Conservation (phyloP, 2,888 invertebrate genomes). For the Cheilosia pagana region DNA sequence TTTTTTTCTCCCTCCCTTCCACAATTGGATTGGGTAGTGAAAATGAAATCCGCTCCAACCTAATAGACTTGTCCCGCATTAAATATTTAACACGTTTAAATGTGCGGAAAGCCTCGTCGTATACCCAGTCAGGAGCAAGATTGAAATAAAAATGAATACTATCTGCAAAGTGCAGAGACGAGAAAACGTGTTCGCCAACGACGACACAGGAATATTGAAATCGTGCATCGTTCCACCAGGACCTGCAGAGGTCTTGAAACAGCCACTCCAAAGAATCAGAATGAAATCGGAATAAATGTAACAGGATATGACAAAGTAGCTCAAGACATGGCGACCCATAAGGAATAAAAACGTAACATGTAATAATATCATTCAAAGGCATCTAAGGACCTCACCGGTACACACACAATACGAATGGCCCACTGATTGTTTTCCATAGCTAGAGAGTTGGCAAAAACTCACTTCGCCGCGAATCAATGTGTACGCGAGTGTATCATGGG, state of each 20-base stretch:
- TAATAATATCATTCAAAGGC: constrained; percentile 43
- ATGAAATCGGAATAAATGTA: constrained; percentile 54
- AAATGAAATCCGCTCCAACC: constrained; percentile 53
- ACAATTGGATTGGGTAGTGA: neutral
- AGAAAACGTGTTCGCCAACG: constrained; percentile 16
- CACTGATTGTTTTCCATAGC: constrained; percentile 43
- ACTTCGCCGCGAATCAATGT: constrained; percentile 19
- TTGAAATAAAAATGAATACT: constrained; percentile 62
- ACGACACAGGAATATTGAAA: constrained; percentile 56
- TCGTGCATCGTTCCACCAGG: neutral
- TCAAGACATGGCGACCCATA: neutral
- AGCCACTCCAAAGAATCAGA: constrained; percentile 36
- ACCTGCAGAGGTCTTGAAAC: constrained; percentile 12
- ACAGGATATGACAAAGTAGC: constrained; percentile 40
- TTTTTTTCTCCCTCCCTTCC: too few species aligned
- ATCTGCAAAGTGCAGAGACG: constrained; percentile 27
- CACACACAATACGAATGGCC: constrained; percentile 15
- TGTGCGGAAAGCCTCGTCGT: constrained; percentile 47
- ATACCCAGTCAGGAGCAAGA: constrained; percentile 34
- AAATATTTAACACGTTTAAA: constrained; percentile 63
- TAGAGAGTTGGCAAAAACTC: neutral
- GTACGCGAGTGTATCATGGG: neutral
- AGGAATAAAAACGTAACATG: constrained; percentile 45
- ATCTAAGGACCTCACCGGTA: neutral
- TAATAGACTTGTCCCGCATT: constrained; percentile 57